Evolutionary conservation across 2,797 vertebrate genomes (phyloP), one percentile per base, ranked within the genome.

Genomic region (Falco columbarius): DNA sequence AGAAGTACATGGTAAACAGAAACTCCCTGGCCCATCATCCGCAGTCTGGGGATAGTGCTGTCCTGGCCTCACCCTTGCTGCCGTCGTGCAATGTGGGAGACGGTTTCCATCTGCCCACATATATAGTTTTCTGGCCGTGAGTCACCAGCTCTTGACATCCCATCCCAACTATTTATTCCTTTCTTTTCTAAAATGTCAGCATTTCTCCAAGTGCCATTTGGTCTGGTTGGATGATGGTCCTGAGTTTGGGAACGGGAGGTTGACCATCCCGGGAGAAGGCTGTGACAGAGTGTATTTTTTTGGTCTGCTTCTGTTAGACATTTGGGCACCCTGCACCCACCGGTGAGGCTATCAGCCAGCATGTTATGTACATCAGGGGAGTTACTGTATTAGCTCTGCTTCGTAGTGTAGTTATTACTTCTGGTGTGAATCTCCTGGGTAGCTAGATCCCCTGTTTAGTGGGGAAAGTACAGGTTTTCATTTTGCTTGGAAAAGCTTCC

Each of bases 1-100:
- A 81, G 72, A 61, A 93, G 47, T 55, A 12, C n/a, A 72, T 46
- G 62, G 90, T 83, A 94, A 95, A 94, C 85, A 93, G 75, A 93
- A 97, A 90, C 83, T 86, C 77, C 63, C 9, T 61, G 80, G 55
- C 54, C 80, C 42, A 12, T 84, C 54, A 9, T 66, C 47, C 13
- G 2, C 4, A 0, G 46, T 59, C 66, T 68, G 71, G 62, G 72
- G 36, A 44, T 26, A n/a, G 62, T 8, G 19, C 21, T 81, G 8
- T 74, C 5, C 52, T 71, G 71, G 81, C 88, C 67, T 94, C 84
- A 62, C 90, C 56, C 26, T 36, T 34, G 71, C 82, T 75, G 14
- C 81, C 8, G 0, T 40, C 2, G 0, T 40, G 67, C 9, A 0
- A 0, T 29, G 26, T 81, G 62, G 63, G 63, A 79, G 73, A 94